Conservation (phyloP, 2,113 vertebrate species). For the Ceyx melanurus region DNA sequence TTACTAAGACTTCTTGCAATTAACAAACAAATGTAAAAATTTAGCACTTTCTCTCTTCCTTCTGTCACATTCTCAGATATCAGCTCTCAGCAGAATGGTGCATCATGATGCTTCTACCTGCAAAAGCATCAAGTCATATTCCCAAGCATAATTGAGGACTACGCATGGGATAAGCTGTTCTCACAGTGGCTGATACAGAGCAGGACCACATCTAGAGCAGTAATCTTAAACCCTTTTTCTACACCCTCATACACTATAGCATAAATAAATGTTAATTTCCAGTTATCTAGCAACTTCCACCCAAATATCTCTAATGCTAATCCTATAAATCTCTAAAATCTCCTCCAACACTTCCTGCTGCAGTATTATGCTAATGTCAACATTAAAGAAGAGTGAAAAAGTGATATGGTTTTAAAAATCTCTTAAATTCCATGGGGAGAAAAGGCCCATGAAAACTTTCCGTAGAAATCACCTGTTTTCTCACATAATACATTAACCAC, state of each 20-base stretch:
- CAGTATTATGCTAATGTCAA: background rate
- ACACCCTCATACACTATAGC: background rate
- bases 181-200: background rate
- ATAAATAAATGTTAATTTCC: background rate
- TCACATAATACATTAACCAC: background rate
- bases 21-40: background rate
- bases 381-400: background rate
- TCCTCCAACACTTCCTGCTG: rapidly evolving
- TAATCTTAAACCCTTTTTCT: background rate
- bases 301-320: background rate
- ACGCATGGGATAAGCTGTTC: background rate
- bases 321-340: background rate
- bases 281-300: background rate
- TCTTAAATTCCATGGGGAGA: background rate
- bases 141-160: background rate
- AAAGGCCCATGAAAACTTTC: background rate
- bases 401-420: background rate
- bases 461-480: background rate
- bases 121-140: background rate
- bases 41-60: background rate
- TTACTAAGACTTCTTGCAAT: background rate
- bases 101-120: background rate
- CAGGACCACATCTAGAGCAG: background rate
- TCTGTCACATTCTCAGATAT: background rate
- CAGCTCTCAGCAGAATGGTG: background rate